Percentiles rank a stretch among this genome's conserved stretches.
These are phyloP conservation scores for Macrotis lagotis DNA, from an alignment of 2,113 vertebrate genomes.

Conservation along the genomic window DNA sequence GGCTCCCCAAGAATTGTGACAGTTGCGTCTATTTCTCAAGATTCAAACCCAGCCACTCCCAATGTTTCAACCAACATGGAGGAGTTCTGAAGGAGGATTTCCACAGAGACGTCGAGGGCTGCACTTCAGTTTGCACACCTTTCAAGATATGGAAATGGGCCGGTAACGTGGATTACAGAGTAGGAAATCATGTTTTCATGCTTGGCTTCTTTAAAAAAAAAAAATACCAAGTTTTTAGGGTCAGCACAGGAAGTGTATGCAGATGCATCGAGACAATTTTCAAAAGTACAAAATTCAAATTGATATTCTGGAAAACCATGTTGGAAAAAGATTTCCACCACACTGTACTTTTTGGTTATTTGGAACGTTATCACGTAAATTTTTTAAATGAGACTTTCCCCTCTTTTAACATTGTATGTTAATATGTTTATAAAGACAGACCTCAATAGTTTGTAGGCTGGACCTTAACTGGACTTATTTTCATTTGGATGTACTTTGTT, in stretches of 20 bases:
- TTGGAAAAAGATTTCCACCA: constrained; percentile 82
- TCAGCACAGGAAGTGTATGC: constrained; percentile 83
- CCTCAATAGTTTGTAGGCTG: constrained; percentile 78
- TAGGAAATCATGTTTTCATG: constrained; percentile 83
- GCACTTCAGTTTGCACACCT: constrained; percentile 88
- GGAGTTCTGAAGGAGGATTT: constrained; percentile 87
- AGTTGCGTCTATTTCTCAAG: constrained; percentile 95
- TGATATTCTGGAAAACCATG: constrained; percentile 80
- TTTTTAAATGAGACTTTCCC: constrained; percentile 86
- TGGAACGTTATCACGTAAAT: constrained; percentile 88
- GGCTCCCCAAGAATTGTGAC: constrained; percentile 95
- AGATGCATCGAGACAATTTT: constrained; percentile 79
- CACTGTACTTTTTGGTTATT: constrained; percentile 86
- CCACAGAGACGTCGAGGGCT: constrained; percentile 84
- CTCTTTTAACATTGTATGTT: constrained; percentile 77
- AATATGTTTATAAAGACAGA: constrained; percentile 81
- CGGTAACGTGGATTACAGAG: constrained; percentile 86
- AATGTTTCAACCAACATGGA: constrained; percentile 96
- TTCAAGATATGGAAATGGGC: constrained; percentile 86
- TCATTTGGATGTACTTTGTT: constrained; percentile 78
- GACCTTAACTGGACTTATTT: constrained; percentile 79
- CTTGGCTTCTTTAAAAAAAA: constrained; percentile 80
- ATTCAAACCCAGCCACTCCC: constrained; percentile 97
- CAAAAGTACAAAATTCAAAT: constrained; percentile 82
- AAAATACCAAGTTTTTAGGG: constrained; percentile 79